These are phyloP conservation scores for Kuschelorhynchus macadamiae DNA, from an alignment of 2,888 invertebrate genomes.

Conservation along the genomic window DNA sequence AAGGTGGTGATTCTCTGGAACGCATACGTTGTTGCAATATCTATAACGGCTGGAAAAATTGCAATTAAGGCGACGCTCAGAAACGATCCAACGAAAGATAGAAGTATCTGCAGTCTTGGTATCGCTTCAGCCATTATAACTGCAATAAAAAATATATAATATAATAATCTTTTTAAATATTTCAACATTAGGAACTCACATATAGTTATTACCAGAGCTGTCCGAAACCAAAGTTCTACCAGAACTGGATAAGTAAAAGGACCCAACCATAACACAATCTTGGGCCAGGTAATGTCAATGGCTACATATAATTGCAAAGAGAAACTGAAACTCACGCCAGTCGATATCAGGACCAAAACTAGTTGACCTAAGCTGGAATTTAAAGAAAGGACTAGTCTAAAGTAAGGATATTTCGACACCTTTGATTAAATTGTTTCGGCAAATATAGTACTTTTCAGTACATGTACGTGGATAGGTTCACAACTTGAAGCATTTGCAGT, in stretches of 20 bases:
- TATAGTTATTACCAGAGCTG: slow-evolving; percentile 23
- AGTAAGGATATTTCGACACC: neutral
- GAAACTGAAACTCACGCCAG: slow-evolving; percentile 32
- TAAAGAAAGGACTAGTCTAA: neutral
- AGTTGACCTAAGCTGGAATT: slow-evolving; percentile 32
- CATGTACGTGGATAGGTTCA: too few species aligned
- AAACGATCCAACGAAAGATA: slow-evolving; percentile 36
- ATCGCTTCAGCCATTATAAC: slow-evolving; percentile 36
- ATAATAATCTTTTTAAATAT: neutral
- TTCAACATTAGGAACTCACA: slow-evolving; percentile 12
- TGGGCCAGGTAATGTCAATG: slow-evolving; percentile 30
- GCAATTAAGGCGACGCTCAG: slow-evolving; percentile 30
- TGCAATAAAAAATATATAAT: slow-evolving; percentile 13
- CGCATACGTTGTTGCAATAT: slow-evolving; percentile 16
- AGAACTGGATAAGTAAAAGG: slow-evolving; percentile 20
- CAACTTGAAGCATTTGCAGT: too few species aligned
- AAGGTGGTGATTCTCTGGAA: slow-evolving; percentile 10
- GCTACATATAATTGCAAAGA: slow-evolving; percentile 35
- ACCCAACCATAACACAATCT: slow-evolving; percentile 25
- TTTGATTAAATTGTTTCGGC: too few species aligned
- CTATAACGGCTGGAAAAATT: slow-evolving; percentile 37
- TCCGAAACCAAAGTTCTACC: slow-evolving; percentile 27
- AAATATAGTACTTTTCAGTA: too few species aligned
- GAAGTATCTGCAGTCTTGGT: slow-evolving; percentile 32
- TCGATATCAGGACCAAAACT: slow-evolving; percentile 28